These are phyloP conservation scores for Corvus moneduloides DNA, from an alignment of 2,113 vertebrate genomes.

Conservation along the genomic window DNA sequence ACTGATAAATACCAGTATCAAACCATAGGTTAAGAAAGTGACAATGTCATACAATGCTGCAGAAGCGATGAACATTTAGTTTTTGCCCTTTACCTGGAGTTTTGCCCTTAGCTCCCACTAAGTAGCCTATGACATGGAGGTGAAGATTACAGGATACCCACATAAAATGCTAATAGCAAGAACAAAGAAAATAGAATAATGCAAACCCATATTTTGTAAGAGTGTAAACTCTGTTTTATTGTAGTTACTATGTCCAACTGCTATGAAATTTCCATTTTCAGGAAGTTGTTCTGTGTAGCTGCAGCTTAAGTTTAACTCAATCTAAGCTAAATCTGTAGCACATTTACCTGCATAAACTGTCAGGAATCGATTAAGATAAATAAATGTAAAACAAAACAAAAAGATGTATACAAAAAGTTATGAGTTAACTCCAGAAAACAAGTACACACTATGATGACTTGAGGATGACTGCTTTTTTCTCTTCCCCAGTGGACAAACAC, in stretches of 20 bases:
- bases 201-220: not conserved
- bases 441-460: not conserved
- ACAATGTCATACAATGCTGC: not conserved
- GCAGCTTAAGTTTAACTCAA: not conserved
- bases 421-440: not conserved
- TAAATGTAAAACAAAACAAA: not conserved
- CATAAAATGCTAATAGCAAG: not conserved
- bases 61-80: not conserved
- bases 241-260: not conserved
- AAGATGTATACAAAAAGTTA: not conserved
- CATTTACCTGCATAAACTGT: not conserved
- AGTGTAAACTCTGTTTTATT: not conserved
- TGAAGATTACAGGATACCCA: not conserved
- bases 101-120: not conserved
- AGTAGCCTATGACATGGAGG: not conserved
- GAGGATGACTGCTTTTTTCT: not conserved
- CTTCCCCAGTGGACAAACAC: not conserved
- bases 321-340: not conserved
- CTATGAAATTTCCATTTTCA: not conserved
- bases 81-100: not conserved
- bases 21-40: not conserved
- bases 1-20: not conserved
- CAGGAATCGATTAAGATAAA: not conserved
- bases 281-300: not conserved
- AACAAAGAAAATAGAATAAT: not conserved